These are phyloP conservation scores for Echinarachnius parma DNA, from an alignment of 53 echinoderm and acorn worm species.

Conservation along the genomic window DNA sequence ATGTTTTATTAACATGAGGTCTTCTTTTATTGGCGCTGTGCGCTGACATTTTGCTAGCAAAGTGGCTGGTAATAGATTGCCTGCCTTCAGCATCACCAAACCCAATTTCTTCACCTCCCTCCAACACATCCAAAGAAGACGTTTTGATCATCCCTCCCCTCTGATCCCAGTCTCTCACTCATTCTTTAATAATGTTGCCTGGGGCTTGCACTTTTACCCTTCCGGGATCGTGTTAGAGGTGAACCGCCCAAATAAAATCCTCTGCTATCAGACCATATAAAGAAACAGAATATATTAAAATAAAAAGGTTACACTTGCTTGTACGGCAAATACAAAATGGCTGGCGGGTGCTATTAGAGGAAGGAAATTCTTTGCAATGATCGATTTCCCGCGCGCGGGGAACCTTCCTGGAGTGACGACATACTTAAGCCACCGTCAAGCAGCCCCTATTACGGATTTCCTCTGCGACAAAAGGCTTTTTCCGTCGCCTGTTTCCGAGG, in stretches of 20 bases:
- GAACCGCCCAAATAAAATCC: slow-evolving; percentile 35
- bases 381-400: slow-evolving; percentile 78
- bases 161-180: neutral
- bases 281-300: neutral
- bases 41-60: slow-evolving; percentile 45
- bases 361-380: slow-evolving; percentile 79
- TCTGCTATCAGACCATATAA: slow-evolving; percentile 2
- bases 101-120: slow-evolving; percentile 41
- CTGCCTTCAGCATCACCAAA: slow-evolving; percentile 27
- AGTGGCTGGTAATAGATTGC: slow-evolving; percentile 45
- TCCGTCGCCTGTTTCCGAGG: slow-evolving; percentile 43
- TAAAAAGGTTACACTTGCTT: too few species aligned
- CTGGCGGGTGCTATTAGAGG: slow-evolving; percentile 49
- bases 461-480: slow-evolving; percentile 35
- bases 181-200: slow-evolving; percentile 8
- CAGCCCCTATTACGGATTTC: slow-evolving; percentile 25
- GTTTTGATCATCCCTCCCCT: slow-evolving; percentile 2
- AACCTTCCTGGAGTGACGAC: slow-evolving; percentile 38
- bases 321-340: slow-evolving; percentile 35
- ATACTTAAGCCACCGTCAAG: slow-evolving; percentile 39
- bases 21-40: slow-evolving; percentile 41
- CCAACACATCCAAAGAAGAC: too few species aligned
- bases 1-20: slow-evolving; percentile 43
- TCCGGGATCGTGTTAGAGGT: slow-evolving; percentile 29
- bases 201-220: slow-evolving; percentile 31